A percentile compares a stretch with the other conserved stretches of the same genome.
Conservation (phyloP, 1,140 invertebrate genomes). For the Drosophila bocqueti region DNA sequence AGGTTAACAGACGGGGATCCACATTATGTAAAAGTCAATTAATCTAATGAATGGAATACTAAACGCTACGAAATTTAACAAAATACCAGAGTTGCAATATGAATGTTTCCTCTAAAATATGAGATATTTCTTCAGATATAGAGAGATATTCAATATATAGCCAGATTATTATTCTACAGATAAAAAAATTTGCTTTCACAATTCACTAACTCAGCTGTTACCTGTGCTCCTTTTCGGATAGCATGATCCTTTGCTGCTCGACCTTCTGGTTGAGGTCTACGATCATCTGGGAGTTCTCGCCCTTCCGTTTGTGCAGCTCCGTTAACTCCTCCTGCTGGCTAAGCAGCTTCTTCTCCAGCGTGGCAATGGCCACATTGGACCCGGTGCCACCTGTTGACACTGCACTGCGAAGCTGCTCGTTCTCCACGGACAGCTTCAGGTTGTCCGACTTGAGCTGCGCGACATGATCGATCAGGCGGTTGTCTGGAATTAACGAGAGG, state of each 20-base stretch:
- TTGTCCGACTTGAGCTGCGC: conserved; percentile 92
- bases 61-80: neutral
- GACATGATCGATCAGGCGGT: conserved; percentile 93
- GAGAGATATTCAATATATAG: too few relatives aligned
- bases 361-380: conserved; percentile 85
- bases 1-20: neutral
- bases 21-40: neutral
- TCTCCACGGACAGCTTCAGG: conserved; percentile 92
- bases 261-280: conserved; percentile 94
- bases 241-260: conserved; percentile 93
- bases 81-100: neutral
- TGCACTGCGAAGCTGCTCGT: conserved; percentile 90
- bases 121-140: neutral
- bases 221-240: conserved; percentile 91
- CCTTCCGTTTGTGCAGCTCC: conserved; percentile 93
- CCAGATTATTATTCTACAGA: neutral
- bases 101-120: too few relatives aligned
- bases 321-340: conserved; percentile 96
- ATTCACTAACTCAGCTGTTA: conserved; percentile 72
- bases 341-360: conserved; percentile 93
- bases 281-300: conserved; percentile 97
- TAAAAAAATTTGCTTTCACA: neutral
- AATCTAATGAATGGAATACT: neutral
- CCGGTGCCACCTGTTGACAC: conserved; percentile 80
- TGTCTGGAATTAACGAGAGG: conserved; percentile 88